Conservation (phyloP, 1,140 invertebrate genomes). For the Drosophila tsacasi region DNA sequence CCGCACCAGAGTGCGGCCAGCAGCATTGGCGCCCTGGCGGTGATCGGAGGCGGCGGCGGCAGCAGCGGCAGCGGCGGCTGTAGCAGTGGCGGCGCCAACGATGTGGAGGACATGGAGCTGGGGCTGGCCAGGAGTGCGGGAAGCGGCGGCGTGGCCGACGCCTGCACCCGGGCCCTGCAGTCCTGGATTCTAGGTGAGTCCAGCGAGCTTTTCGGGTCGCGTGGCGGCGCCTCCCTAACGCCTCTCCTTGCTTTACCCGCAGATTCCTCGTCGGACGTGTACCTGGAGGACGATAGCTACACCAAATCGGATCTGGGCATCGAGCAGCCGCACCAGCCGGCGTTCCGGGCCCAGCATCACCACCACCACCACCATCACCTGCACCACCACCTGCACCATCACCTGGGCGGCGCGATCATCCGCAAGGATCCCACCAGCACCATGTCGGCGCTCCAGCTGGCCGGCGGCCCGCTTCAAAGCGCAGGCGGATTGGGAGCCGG, state of each 20-base stretch:
- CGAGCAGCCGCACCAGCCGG: constrained; percentile 63
- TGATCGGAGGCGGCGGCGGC: constrained; percentile 20
- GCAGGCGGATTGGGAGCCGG: constrained; percentile 2
- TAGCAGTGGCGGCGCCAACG: constrained; percentile 33
- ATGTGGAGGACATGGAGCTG: constrained; percentile 75
- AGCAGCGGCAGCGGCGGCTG: constrained; percentile 2
- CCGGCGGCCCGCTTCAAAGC: constrained; percentile 35
- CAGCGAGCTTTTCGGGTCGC: rapidly evolving
- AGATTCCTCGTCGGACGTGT: constrained; percentile 83
- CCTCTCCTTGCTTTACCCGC: background rate
- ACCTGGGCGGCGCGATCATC: constrained; percentile 77
- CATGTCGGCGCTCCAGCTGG: constrained; percentile 87
- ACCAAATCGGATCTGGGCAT: constrained; percentile 84
- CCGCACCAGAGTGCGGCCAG: constrained; percentile 54
- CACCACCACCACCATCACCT: constrained; percentile 67
- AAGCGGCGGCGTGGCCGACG: constrained; percentile 49
- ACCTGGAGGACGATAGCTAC: constrained; percentile 81
- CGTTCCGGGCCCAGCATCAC: constrained; percentile 60
- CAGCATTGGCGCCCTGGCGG: constrained; percentile 47
- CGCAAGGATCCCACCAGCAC: constrained; percentile 87
- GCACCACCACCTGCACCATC: constrained; percentile 62
- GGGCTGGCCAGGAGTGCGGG: constrained; percentile 59
- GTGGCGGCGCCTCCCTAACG: background rate
- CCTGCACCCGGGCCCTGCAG: constrained; percentile 57
- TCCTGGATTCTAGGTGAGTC: constrained; percentile 77